Evolutionary conservation across 2,888 invertebrate species (phyloP).

Genomic region (Bimastos eiseni): DNA sequence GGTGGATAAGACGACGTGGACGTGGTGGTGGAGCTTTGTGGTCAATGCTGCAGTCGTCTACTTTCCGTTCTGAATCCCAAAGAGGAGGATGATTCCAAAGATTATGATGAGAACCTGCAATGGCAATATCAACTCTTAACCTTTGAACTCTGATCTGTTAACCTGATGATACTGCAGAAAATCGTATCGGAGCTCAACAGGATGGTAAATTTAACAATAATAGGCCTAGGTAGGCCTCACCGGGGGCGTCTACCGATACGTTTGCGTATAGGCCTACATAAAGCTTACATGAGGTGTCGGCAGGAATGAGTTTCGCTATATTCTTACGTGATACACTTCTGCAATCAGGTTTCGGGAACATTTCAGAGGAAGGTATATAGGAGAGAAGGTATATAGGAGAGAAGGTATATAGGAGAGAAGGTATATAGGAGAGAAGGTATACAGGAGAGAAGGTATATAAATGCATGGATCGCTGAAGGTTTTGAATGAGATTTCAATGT

Average conservation of each 20-base stretch:
- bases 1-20: background rate
- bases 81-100: background rate
- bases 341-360: too few species aligned
- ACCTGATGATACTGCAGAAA: background rate
- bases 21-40: background rate
- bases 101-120: background rate
- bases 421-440: background rate
- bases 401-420: background rate
- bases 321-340: too few species aligned
- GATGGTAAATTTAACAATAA: background rate
- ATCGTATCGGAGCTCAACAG: background rate
- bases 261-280: too few species aligned
- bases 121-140: background rate
- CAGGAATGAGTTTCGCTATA: too few species aligned
- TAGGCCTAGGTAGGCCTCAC: too few species aligned
- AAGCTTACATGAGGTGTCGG: too few species aligned
- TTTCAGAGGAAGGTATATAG: too few species aligned
- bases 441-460: background rate
- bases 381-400: too few species aligned
- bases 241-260: background rate
- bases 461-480: background rate
- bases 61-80: background rate
- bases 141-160: background rate
- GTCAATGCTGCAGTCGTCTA: background rate
- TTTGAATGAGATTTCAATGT: background rate